Percentiles rank a stretch among this genome's conserved stretches.
Evolutionary conservation across 53 echinoderm and acorn worm species (phyloP).

Genomic region (Crossaster papposus): DNA sequence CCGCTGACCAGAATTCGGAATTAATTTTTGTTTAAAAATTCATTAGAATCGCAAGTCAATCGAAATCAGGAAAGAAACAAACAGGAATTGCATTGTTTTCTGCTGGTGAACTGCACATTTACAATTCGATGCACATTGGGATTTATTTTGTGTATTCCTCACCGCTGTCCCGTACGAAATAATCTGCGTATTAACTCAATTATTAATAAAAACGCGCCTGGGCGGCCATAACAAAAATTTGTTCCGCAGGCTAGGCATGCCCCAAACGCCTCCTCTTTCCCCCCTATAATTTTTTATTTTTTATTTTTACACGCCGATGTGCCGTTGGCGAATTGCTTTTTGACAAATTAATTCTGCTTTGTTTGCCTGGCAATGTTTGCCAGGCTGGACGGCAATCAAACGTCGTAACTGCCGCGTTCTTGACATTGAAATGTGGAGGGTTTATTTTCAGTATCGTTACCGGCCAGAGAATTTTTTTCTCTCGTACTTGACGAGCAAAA

Average conservation of each 20-base stretch:
- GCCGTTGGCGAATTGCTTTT: constrained; percentile 26
- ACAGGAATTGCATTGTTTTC: background rate
- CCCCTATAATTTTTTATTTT: no score
- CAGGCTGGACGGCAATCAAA: background rate
- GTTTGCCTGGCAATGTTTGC: constrained; percentile 38
- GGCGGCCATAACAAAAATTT: background rate
- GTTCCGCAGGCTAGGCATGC: background rate
- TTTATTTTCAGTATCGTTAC: background rate
- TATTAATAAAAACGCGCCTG: constrained; percentile 9
- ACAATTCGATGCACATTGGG: background rate
- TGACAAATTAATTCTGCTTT: constrained; percentile 56
- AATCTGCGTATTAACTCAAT: constrained; percentile 22
- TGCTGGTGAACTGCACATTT: background rate
- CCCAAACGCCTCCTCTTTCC: background rate
- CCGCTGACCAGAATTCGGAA: background rate
- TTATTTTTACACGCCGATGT: background rate
- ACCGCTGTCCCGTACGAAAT: background rate
- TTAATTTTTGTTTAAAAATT: constrained; percentile 23
- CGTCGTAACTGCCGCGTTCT: background rate
- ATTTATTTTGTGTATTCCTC: background rate
- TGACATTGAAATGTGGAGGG: background rate
- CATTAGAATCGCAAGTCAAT: background rate
- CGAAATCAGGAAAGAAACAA: background rate
- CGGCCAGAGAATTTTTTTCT: background rate
- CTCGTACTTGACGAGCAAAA: no score